Conservation (phyloP, 2,113 vertebrate species). For the Psilopogon haemacephalus region DNA sequence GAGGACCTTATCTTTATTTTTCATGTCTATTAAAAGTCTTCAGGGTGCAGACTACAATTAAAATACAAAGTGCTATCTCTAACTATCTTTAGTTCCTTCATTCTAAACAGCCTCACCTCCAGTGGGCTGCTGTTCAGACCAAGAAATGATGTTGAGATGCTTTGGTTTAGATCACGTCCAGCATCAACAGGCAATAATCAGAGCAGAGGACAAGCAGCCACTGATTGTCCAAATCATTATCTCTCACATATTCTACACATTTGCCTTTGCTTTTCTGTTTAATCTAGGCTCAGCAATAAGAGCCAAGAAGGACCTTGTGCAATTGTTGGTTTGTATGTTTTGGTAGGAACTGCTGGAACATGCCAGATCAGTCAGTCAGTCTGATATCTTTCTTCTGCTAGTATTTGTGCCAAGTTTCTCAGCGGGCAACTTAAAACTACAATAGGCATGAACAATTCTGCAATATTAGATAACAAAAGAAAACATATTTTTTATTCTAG, state of each 20-base stretch:
- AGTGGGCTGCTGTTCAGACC: not conserved
- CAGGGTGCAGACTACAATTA: not conserved
- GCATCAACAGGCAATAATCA: not conserved
- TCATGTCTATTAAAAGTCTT: not conserved
- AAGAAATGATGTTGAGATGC: not conserved
- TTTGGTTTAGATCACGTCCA: not conserved
- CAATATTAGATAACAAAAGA: not conserved
- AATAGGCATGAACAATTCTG: not conserved
- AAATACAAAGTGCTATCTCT: not conserved
- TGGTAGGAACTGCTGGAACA: not conserved
- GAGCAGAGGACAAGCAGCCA: not conserved
- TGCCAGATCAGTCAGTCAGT: not conserved
- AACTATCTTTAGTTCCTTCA: not conserved
- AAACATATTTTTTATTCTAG: not conserved
- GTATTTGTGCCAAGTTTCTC: not conserved
- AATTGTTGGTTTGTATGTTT: not conserved
- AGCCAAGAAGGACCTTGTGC: not conserved
- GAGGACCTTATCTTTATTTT: not conserved
- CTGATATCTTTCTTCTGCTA: not conserved
- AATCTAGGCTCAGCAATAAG: not conserved
- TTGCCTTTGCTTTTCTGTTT: conserved; percentile 29
- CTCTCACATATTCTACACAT: not conserved
- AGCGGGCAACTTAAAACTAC: not conserved
- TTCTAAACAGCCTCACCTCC: not conserved
- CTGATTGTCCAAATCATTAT: not conserved